Conservation (phyloP, 2,113 vertebrate species). For the Rhinichthys klamathensis region DNA sequence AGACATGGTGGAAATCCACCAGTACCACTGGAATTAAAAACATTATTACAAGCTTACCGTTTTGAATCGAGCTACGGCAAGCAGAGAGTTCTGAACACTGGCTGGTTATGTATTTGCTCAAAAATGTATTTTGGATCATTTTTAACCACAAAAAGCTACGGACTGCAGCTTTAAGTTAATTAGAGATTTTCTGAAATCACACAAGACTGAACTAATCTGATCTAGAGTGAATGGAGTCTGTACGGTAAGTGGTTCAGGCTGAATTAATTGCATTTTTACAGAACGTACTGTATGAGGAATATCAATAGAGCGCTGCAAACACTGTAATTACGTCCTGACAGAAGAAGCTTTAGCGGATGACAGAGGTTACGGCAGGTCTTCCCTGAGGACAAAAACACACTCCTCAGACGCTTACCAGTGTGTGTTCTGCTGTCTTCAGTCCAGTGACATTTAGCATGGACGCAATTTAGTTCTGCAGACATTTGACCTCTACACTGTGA, state of each 20-base stretch:
- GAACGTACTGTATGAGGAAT: not conserved
- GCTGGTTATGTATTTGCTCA: too few relatives aligned
- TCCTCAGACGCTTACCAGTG: not conserved
- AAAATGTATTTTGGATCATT: too few relatives aligned
- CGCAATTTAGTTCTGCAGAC: not conserved
- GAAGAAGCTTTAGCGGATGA: not conserved
- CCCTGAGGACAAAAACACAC: not conserved
- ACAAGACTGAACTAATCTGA: not conserved
- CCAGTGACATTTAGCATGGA: conserved; percentile 2
- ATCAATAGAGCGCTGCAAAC: not conserved
- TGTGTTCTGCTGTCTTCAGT: not conserved
- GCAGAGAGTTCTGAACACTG: too few relatives aligned
- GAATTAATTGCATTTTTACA: not conserved
- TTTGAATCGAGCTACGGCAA: too few relatives aligned
- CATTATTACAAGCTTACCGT: too few relatives aligned
- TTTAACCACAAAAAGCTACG: too few relatives aligned
- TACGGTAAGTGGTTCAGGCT: not conserved
- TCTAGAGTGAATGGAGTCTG: not conserved
- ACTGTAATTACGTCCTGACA: conserved; percentile 24
- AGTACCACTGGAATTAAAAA: too few relatives aligned
- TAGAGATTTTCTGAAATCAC: not conserved
- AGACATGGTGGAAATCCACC: too few relatives aligned
- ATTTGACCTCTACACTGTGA: conserved; percentile 1
- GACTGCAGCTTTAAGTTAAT: too few relatives aligned
- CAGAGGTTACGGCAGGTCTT: not conserved